phyloP scores from a whole-genome alignment of 1,140 invertebrate genomes.

The Dermatophagoides farinae region DNA sequence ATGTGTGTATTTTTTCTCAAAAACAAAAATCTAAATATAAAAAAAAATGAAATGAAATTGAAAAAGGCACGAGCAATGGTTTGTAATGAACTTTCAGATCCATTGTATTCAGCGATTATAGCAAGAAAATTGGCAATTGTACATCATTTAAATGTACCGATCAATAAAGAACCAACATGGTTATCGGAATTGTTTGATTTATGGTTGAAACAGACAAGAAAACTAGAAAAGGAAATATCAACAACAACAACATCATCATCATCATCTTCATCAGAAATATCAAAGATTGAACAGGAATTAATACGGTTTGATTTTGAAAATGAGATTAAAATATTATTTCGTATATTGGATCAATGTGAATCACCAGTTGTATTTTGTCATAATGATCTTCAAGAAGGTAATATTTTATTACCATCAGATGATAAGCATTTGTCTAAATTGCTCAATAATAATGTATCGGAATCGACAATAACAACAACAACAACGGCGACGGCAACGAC shows the following conservation, averaged over 20 bases:
- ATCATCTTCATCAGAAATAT: not conserved
- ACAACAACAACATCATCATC: too few species aligned
- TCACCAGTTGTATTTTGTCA: constrained; percentile 87
- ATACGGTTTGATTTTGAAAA: constrained; percentile 34
- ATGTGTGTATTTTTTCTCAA: not conserved
- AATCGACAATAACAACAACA: too few species aligned
- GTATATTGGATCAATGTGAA: constrained; percentile 22
- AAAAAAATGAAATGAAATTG: not conserved
- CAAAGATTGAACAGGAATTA: constrained; percentile 18
- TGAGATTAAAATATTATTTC: constrained; percentile 42
- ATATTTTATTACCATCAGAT: constrained; percentile 28
- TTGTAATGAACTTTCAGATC: constrained; percentile 52
- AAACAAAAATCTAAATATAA: not conserved
- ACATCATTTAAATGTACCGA: constrained; percentile 72
- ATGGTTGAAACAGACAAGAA: constrained; percentile 12
- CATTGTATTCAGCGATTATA: constrained; percentile 51
- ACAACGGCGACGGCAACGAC: not conserved
- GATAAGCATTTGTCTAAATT: constrained; percentile 25
- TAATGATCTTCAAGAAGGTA: constrained; percentile 89
- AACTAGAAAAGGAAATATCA: constrained; percentile 14
- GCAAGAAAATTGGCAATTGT: constrained; percentile 77
- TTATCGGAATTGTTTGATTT: constrained; percentile 57
- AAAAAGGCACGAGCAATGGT: constrained; percentile 53
- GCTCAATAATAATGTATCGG: not conserved
- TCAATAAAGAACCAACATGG: constrained; percentile 82